Percentiles rank a stretch among this genome's conserved stretches.
Evolutionary conservation across 2,797 vertebrate species (phyloP).

Genomic region (Neomorphus geoffroyi): DNA sequence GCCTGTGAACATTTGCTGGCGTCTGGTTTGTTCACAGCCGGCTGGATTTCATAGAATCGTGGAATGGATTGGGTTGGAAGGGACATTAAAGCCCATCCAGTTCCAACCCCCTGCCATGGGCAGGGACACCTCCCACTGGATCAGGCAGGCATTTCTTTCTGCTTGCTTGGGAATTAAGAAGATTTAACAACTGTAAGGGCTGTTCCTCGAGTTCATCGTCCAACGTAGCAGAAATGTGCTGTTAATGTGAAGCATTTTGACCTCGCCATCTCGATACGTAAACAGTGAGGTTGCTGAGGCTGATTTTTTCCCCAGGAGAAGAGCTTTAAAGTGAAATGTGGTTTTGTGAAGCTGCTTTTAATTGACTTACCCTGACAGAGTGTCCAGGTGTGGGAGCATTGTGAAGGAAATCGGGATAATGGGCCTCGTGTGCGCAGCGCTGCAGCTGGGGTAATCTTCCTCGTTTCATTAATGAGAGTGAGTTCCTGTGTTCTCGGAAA

Average conservation of each 20-base stretch:
- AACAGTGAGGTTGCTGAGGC: neutral
- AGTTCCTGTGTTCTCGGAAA: neutral
- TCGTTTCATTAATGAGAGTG: neutral
- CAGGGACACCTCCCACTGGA: too few species aligned
- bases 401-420: neutral
- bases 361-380: neutral
- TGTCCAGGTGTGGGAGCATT: neutral
- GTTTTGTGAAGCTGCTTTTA: conserved; percentile 20
- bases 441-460: neutral
- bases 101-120: too few species aligned
- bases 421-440: neutral
- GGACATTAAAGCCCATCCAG: too few species aligned
- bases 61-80: too few species aligned
- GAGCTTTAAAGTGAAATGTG: neutral
- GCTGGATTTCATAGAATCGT: neutral
- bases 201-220: fast-evolving
- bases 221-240: fast-evolving
- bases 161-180: neutral
- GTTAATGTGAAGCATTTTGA: neutral
- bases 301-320: neutral
- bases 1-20: neutral
- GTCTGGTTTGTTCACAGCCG: neutral
- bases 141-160: neutral
- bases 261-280: fast-evolving
- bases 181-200: neutral